These are phyloP conservation scores for Myotis vivesi DNA, from an alignment of 2,797 vertebrate species.

Conservation along the genomic window DNA sequence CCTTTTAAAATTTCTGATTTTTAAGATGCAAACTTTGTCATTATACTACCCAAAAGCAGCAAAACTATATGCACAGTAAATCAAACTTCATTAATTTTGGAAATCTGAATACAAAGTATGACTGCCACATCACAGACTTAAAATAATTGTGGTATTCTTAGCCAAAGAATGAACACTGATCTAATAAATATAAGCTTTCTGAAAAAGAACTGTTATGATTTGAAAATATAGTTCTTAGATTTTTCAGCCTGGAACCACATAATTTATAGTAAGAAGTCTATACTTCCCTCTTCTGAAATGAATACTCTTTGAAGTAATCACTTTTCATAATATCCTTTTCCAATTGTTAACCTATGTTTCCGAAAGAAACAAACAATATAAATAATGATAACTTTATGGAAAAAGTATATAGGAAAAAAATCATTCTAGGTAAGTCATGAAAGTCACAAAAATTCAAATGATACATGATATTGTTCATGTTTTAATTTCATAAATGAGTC, in stretches of 20 bases:
- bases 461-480: slow-evolving; percentile 44
- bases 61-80: slow-evolving; percentile 19
- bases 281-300: slow-evolving; percentile 5
- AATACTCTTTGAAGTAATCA: slow-evolving; percentile 44
- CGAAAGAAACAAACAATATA: slow-evolving; percentile 39
- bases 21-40: slow-evolving; percentile 45
- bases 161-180: slow-evolving; percentile 28
- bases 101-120: slow-evolving; percentile 47
- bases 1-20: slow-evolving; percentile 54
- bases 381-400: slow-evolving; percentile 42
- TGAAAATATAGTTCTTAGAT: background rate
- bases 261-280: slow-evolving; percentile 43
- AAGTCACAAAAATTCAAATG: slow-evolving; percentile 53
- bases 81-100: slow-evolving; percentile 17
- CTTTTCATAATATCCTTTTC: slow-evolving; percentile 34
- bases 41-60: slow-evolving; percentile 4
- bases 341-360: slow-evolving; percentile 23
- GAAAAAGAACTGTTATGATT: slow-evolving; percentile 2
- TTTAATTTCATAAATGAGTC: slow-evolving; percentile 59
- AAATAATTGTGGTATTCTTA: slow-evolving; percentile 29
- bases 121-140: slow-evolving; percentile 20
- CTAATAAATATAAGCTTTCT: background rate
- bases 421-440: slow-evolving; percentile 41
- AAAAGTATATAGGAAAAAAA: slow-evolving; percentile 43
- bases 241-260: slow-evolving; percentile 17